Base-by-base conservation (phyloP, 2,113 vertebrate genomes). In the Zeus faber region DNA sequence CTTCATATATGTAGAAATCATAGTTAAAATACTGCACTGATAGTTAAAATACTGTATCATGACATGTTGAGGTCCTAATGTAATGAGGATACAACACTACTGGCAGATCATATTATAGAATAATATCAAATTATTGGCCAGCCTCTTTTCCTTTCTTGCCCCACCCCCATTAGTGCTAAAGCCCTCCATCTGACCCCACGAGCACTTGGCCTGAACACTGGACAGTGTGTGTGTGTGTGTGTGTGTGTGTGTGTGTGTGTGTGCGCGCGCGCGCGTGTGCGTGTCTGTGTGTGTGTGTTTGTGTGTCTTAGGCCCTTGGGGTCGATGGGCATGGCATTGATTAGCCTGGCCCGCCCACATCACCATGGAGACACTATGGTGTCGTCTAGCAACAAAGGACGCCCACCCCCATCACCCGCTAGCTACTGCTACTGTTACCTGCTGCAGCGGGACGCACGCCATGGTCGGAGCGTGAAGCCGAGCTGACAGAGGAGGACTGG, bases 121-220 rank as follows among this genome's bases (percentile, higher is more conserved):
- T n/a, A n/a, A n/a, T n/a, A n/a, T n/a, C n/a, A n/a, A n/a, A n/a
- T n/a, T n/a, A n/a, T n/a, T n/a, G 18, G 22, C 67, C 56, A 41
- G 43, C 39, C 21, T 1, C 20, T 57, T 54, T 51, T 24, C 51
- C 21, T 33, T 51, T 54, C 41, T 50, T 72, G 5, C 49, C 26
- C 52, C 43, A 26, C 58, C 79, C 72, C 67, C 66, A 57, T 25
- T 1, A 2, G 65, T 62, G n/a, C n/a, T n/a, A n/a, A n/a, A n/a
- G n/a, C n/a, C n/a, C n/a, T n/a, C n/a, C n/a, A n/a, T n/a, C n/a
- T n/a, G n/a, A n/a, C n/a, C 75, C 66, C 66, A 70, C 72, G 54
- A 61, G 71, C 81, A 58, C 75, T 49, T 11, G 65, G 72, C 75
- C 67, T 76, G 62, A 62, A 69, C 70, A 69, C 66, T 70, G 71